Evolutionary conservation across 2,888 invertebrate genomes (phyloP).

Genomic region (Acrocyrtus sp.): DNA sequence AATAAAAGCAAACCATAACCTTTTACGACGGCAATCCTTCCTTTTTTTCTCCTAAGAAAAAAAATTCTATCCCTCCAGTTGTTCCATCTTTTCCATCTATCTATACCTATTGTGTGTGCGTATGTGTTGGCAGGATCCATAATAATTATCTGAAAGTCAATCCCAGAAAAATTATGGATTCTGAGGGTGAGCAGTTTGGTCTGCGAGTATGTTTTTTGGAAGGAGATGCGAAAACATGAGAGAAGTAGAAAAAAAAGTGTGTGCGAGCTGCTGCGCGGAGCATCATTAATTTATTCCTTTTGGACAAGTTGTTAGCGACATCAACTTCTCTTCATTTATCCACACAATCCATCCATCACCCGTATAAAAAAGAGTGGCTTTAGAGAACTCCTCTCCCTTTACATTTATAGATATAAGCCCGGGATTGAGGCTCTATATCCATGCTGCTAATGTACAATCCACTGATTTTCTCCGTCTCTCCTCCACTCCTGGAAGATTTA

Average conservation of each 20-base stretch:
- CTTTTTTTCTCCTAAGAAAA: neutral
- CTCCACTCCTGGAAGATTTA: constrained; percentile 43
- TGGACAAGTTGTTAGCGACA: constrained; percentile 48
- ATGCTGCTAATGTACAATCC: too few species aligned
- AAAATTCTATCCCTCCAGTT: constrained; percentile 17
- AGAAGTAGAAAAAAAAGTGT: constrained; percentile 7
- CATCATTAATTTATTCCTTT: constrained; percentile 46
- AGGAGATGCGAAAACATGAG: neutral
- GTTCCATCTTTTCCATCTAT: too few species aligned
- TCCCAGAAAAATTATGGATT: constrained; percentile 31
- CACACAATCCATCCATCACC: constrained; percentile 24
- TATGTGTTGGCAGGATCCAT: constrained; percentile 38
- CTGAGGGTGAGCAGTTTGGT: too few species aligned
- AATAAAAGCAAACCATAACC: constrained; percentile 3
- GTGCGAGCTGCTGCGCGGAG: constrained; percentile 17
- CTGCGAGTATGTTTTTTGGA: too few species aligned
- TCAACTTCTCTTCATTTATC: constrained; percentile 8
- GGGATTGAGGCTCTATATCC: too few species aligned
- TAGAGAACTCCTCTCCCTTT: too few species aligned
- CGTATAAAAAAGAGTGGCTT: neutral
- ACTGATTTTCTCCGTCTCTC: too few species aligned
- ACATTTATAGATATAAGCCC: too few species aligned
- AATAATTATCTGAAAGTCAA: constrained; percentile 46
- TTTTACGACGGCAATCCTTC: neutral
- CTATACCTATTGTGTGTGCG: too few species aligned